A percentile compares a stretch with the other conserved stretches of the same genome.
These are phyloP conservation scores for Carduelis carduelis DNA, from an alignment of 2,797 vertebrate genomes.

Conservation along the genomic window DNA sequence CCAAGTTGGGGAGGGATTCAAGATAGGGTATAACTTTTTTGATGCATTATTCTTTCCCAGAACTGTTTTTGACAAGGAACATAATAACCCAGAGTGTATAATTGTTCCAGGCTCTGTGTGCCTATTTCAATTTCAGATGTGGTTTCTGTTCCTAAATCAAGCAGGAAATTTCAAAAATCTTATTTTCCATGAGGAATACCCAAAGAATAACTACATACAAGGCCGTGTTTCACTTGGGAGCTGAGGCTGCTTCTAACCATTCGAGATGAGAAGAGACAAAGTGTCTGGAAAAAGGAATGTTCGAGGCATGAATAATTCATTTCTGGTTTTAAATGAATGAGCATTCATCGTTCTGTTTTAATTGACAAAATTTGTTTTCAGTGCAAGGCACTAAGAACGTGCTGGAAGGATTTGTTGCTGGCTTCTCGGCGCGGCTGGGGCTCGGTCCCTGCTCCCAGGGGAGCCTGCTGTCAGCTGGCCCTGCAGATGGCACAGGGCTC, in stretches of 20 bases:
- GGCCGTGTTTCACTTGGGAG: background rate
- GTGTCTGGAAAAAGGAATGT: background rate
- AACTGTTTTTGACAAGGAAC: background rate
- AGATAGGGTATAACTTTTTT: background rate
- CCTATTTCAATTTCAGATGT: background rate
- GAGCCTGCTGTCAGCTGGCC: conserved; percentile 10
- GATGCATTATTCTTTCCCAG: background rate
- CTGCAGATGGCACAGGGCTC: conserved; percentile 26
- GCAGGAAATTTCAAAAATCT: background rate
- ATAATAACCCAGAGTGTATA: background rate
- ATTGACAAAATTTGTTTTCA: background rate
- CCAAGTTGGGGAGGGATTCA: background rate
- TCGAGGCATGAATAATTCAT: conserved; percentile 10
- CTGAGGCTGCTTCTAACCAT: background rate
- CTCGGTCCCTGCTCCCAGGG: background rate
- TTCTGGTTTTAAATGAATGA: background rate
- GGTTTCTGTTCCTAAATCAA: background rate
- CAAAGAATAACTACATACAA: background rate
- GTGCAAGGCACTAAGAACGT: background rate
- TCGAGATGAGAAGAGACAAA: background rate
- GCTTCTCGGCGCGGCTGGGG: background rate
- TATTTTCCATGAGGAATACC: background rate
- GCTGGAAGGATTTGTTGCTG: background rate
- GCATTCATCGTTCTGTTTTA: background rate
- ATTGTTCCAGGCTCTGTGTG: rapidly evolving